Base-by-base conservation (phyloP, 2,888 invertebrate species). In the Dynastes hyllus region DNA sequence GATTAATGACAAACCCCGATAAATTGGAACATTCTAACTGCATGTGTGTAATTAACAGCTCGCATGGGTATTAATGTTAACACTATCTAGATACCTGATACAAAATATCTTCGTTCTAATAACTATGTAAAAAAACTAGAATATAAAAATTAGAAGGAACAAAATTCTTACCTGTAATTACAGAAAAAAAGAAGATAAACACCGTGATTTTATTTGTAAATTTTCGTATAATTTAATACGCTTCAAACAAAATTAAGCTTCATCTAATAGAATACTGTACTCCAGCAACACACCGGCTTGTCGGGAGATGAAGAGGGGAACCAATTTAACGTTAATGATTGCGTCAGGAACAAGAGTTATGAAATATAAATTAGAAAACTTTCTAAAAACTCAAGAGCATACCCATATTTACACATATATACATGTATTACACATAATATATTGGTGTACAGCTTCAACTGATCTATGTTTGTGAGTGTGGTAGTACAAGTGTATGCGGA, bases 301-400 rank as follows among this genome's bases (percentile, higher is more conserved):
- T 32, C n/a, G 11, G 55, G 13, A 27, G 40, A 40, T 53, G 37
- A 73, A 58, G 58, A 37, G 58, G 61, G 40, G 73, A 73, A 61
- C 61, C 61, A 73, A 58, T 73, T 73, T 73, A 73, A 61, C 58
- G 73, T 45, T 73, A 73, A 73, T 73, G 73, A 73, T 73, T 73
- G 58, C 73, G 73, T 73, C 73, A 73, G 70, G 13, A 61, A 27
- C 58, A 73, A 73, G 73, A 73, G 27, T 61, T 73, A 73, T 73
- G 73, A 73, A 73, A 73, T 73, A 73, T 73, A 73, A 73, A 73
- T 73, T 73, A 73, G 73, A 40, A 45, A 73, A 73, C 73, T 73
- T 73, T 73, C 73, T 73, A 73, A 73, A 73, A 58, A 58, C 40
- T 61, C 61, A 61, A 61, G 73, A 61, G 61, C 22, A 61, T 61